Evolutionary conservation across 2,888 invertebrate genomes (phyloP), one percentile per base, ranked within the genome.

Genomic region (Drosophila maculinotata): DNA sequence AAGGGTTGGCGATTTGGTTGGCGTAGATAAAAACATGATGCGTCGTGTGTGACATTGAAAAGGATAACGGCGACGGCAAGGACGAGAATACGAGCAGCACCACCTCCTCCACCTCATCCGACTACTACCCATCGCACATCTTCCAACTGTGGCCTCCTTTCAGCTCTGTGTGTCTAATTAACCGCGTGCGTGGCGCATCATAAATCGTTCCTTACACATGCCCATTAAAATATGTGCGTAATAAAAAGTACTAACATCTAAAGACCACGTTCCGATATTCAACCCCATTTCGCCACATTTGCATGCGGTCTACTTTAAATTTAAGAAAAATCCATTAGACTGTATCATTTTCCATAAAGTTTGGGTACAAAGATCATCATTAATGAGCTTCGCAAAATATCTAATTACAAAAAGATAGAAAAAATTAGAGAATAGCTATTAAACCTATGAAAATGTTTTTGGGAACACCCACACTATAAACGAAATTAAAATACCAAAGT

Each of bases 161-260:
- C 36, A n/a, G 48, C 39, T 30, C 36, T 63, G 69, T 83, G 74
- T 83, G 80, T 83, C 80, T 81, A 85, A 81, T 85, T 85, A 85
- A 81, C 86, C 86, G 80, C 83, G 83, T 83, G 86, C 83, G 83
- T 85, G 86, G 83, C 86, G 77, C 86, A 76, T 85, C 86, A 82
- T 85, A 85, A 81, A 81, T 81, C 86, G 83, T 83, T 71, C 59
- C 67, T 71, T 73, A 76, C 75, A 77, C 85, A 80, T 71, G 79
- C 73, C 79, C 77, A 85, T 80, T 82, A 80, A 80, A 85, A 85
- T 80, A 76, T 85, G 60, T 82, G 65, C 49, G 45, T 66, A 70
- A 41, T 45, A 69, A 69, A 59, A 65, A 41, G 44, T 47, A 49
- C 48, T 41, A 23, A 66, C 41, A 59, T 69, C 64, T 38, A 26